Evolutionary conservation across 2,888 invertebrate genomes (phyloP).

Genomic region (Agonopterix arenella): DNA sequence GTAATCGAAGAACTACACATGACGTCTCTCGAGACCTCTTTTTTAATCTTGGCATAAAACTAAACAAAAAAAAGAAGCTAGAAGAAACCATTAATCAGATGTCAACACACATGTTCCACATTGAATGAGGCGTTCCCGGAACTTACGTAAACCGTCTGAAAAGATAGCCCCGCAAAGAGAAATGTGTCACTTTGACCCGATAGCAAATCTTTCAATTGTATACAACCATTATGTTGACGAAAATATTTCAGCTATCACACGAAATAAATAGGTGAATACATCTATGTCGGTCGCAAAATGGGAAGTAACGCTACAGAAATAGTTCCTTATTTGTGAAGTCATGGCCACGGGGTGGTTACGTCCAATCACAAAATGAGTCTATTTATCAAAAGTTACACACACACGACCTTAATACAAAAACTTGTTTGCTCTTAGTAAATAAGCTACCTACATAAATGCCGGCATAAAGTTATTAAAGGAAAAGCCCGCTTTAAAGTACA

Average conservation of each 20-base stretch:
- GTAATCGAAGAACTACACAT: too few relatives aligned
- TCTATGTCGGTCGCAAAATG: too few relatives aligned
- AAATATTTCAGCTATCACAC: background rate
- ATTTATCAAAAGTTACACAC: background rate
- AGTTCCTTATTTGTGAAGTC: too few relatives aligned
- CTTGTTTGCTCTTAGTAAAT: too few relatives aligned
- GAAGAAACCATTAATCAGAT: constrained; percentile 47
- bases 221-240: constrained; percentile 1
- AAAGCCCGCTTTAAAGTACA: constrained; percentile 1
- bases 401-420: too few relatives aligned
- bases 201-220: constrained; percentile 12
- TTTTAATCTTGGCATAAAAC: constrained; percentile 26
- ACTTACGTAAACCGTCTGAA: constrained; percentile 31
- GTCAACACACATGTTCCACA: constrained; percentile 42
- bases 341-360: too few relatives aligned
- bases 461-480: background rate
- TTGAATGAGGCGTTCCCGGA: constrained; percentile 32
- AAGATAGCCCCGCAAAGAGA: constrained; percentile 29
- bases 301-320: too few relatives aligned
- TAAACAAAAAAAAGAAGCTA: constrained; percentile 21
- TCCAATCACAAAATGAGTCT: background rate
- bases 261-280: too few relatives aligned
- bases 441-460: too few relatives aligned
- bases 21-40: too few relatives aligned
- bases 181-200: constrained; percentile 34